Base-by-base conservation (phyloP, 2,797 vertebrate species). In the Neomorphus geoffroyi region DNA sequence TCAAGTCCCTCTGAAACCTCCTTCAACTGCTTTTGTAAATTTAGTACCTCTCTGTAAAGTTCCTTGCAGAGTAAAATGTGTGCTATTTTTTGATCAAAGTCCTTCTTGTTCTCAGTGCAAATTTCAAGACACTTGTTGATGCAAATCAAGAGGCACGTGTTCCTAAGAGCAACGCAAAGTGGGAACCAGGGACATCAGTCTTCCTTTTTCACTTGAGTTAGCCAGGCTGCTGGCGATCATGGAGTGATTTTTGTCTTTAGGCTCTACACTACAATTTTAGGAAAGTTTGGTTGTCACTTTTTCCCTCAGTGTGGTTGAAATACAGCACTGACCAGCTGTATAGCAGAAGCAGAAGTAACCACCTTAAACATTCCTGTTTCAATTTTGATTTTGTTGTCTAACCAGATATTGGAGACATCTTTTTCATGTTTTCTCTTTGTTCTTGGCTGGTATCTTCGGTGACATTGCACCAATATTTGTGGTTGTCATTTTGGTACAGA, bases 61-160 rank as follows among this genome's bases (percentile, higher is more conserved):
- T 96, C 80, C 91, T 96, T 73, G 71, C 91, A 82, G 92, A 91
- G 70, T 88, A 95, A 93, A 93, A 88, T 9, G 37, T 91, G 91
- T 93, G 86, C 91, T 94, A 67, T 90, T 90, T 95, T 95, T 93
- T 94, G 88, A 96, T 93, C 88, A 94, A 97, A 96, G 91, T 93
- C 91, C 73, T 92, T 77, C 91, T 93, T 84, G 70, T 96, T 94
- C 85, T 93, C 53, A 39, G 85, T 86, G 91, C 80, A 82, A 86
- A 90, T 95, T 92, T 95, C 64, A 80, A 90, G 83, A 82, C 86
- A 94, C 91, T 94, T 95, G 90, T 90, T 95, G 92, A 94, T 89
- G 86, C 74, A 90, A 84, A 94, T 0, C 0, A 16, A 66, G 50
- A 82, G 39, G 51, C 62, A 32, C 0, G 0, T 90, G 70, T 66